phyloP scores from a whole-genome alignment of 2,113 vertebrate genomes.

The Lonchura striata region DNA sequence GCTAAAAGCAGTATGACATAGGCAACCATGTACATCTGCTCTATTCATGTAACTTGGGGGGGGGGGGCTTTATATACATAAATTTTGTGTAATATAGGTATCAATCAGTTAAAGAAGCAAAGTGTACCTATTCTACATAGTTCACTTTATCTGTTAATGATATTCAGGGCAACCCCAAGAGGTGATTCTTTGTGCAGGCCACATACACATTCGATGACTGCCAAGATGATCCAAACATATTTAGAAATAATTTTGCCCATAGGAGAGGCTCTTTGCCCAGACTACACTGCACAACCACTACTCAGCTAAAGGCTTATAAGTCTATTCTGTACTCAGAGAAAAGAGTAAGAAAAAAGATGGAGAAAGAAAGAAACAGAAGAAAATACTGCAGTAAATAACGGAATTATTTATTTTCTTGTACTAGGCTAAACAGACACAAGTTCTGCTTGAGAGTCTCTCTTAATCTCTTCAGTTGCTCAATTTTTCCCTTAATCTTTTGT shows the following conservation, averaged over 20 bases:
- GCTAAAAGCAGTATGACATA: not conserved
- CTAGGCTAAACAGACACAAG: not conserved
- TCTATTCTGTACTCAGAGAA: not conserved
- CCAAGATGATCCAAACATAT: not conserved
- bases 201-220: fast-evolving
- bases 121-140: not conserved
- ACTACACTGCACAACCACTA: not conserved
- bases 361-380: not conserved
- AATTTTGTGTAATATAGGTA: not conserved
- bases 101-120: not conserved
- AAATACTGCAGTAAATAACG: not conserved
- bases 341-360: not conserved
- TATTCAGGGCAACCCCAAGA: not conserved
- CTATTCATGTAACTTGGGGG: not conserved
- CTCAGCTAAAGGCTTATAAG: not conserved
- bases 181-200: not conserved
- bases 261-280: not conserved
- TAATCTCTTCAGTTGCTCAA: not conserved
- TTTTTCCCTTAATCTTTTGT: not conserved
- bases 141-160: not conserved
- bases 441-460: not conserved
- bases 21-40: not conserved
- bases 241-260: not conserved
- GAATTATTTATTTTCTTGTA: not conserved
- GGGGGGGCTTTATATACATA: not conserved